Evolutionary conservation across 2,113 vertebrate genomes (phyloP).

Genomic region (Murina feae): DNA sequence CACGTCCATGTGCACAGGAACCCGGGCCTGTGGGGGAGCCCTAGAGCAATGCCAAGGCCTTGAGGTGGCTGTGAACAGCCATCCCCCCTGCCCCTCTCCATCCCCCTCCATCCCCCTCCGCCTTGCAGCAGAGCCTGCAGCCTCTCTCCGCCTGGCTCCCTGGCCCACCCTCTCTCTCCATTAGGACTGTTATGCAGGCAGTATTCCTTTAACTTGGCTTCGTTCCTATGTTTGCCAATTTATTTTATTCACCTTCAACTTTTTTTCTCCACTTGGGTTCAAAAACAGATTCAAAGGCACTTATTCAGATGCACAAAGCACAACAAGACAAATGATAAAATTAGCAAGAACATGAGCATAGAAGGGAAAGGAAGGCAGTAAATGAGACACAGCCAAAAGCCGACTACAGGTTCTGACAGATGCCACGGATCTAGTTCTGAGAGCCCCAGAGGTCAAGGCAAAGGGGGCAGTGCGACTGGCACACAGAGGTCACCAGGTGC

Average conservation of each 20-base stretch:
- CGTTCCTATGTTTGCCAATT: not conserved
- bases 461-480: not conserved
- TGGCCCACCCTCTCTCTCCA: not conserved
- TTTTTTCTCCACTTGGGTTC: not conserved
- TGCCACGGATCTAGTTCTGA: not conserved
- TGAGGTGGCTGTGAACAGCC: not conserved
- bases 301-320: not conserved
- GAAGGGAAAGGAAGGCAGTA: not conserved
- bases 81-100: rapidly evolving
- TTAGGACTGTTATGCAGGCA: not conserved
- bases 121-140: not conserved
- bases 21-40: not conserved
- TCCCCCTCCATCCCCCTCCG: too few species aligned
- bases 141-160: not conserved
- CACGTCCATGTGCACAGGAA: not conserved
- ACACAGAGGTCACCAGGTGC: not conserved
- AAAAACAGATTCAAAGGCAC: not conserved
- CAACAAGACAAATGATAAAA: not conserved
- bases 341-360: not conserved
- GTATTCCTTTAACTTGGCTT: not conserved
- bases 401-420: not conserved
- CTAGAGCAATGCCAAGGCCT: not conserved
- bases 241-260: not conserved
- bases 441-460: not conserved
- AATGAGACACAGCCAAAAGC: not conserved